A percentile compares a stretch with the other conserved stretches of the same genome.
Evolutionary conservation across 2,113 vertebrate genomes (phyloP).

Genomic region (Pterophyllum scalare): DNA sequence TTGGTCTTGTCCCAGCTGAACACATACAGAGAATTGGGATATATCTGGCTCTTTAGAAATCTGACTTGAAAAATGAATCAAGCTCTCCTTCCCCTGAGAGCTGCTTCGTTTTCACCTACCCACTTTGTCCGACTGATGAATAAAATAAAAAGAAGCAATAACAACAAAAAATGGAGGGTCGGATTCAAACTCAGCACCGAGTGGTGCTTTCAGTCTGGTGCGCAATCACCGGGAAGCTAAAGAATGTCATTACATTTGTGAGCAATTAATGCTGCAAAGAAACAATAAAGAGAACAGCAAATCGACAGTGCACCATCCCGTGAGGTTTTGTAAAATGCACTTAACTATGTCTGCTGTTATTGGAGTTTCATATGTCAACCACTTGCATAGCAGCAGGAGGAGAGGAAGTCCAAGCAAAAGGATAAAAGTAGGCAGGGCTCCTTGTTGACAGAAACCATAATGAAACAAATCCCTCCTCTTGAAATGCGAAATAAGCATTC

Average conservation of each 20-base stretch:
- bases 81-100: not conserved
- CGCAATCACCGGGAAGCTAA: too few relatives aligned
- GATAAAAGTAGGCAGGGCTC: not conserved
- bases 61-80: not conserved
- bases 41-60: not conserved
- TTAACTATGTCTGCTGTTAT: not conserved
- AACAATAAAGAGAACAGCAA: not conserved
- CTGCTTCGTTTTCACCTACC: not conserved
- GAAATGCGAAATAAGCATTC: not conserved
- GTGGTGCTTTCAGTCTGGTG: too few relatives aligned
- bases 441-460: not conserved
- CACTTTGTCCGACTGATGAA: not conserved
- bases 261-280: not conserved
- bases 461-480: constrained; percentile 3
- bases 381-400: not conserved
- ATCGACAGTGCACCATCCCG: not conserved
- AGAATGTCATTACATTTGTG: too few relatives aligned
- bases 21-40: constrained; percentile 11
- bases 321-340: not conserved
- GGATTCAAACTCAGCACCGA: not conserved
- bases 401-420: constrained; percentile 7
- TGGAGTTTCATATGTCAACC: not conserved
- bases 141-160: not conserved
- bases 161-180: not conserved
- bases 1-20: constrained; percentile 90